phyloP scores from a whole-genome alignment of 2,113 vertebrate species.

The Pterocles orientalis region DNA sequence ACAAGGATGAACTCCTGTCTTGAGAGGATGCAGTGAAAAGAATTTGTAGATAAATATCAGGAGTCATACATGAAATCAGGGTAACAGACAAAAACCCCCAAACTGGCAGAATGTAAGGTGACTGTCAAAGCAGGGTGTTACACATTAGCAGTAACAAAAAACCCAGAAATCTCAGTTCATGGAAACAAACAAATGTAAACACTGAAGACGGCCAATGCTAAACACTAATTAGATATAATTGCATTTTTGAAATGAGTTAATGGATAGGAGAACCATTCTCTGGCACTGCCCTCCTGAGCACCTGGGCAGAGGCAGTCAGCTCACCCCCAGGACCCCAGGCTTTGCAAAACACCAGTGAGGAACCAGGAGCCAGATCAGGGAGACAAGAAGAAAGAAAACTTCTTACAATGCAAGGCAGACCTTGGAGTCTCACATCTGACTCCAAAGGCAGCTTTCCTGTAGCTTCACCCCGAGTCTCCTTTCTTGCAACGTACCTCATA shows the following conservation, averaged over 20 bases:
- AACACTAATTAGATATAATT: constrained; percentile 22
- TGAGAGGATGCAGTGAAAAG: not conserved
- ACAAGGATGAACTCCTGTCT: not conserved
- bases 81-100: not conserved
- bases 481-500: not conserved
- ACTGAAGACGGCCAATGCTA: not conserved
- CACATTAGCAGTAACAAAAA: constrained; percentile 35
- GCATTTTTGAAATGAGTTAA: constrained; percentile 20
- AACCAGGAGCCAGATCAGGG: not conserved
- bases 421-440: not conserved
- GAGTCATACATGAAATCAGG: not conserved
- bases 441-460: not conserved
- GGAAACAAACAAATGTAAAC: constrained; percentile 39
- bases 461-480: not conserved
- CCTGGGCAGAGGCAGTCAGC: not conserved
- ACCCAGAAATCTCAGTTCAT: constrained; percentile 14
- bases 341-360: not conserved
- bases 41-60: not conserved
- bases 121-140: not conserved
- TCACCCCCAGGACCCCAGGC: not conserved
- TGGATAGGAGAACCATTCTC: not conserved
- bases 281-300: not conserved
- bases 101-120: constrained; percentile 17
- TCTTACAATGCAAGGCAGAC: not conserved
- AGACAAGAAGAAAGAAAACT: not conserved